Base-by-base conservation (phyloP, 2,888 invertebrate species). In the Drosophila cracens region DNA sequence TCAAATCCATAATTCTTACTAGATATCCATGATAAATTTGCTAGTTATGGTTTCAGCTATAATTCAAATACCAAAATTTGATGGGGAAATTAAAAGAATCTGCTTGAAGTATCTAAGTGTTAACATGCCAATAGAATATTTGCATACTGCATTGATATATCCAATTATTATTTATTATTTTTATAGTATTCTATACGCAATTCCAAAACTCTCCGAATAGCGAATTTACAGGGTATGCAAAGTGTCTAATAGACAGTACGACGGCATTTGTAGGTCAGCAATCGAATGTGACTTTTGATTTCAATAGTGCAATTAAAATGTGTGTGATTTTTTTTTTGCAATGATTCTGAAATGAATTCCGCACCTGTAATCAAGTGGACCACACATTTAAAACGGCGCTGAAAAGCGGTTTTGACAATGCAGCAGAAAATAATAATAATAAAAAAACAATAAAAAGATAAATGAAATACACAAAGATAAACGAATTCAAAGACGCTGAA, bases 241-340 rank as follows among this genome's bases (percentile, higher is more conserved):
- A 27, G 54, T 70, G 51, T 70, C 57, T 51, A 25, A 46, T 51
- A 51, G 60, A 66, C 48, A 57, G 58, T 63, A 59, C 67, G 46
- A 21, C 46, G 48, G 13, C 72, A 34, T 79, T 80, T 82, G 80
- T 82, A 75, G 80, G 80, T 79, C 82, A 82, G 54, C 70, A 73
- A 72, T 72, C 51, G 65, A 78, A 40, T 57, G 62, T 59, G 66
- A 77, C 79, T 77, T 79, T 78, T 80, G 81, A 71, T 78, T 78
- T 78, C 76, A 78, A 78, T 78, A 64, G 67, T 64, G 81, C 52
- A 75, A 77, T 75, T 75, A 64, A 64, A 56, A 64, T 60, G 54
- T 43, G 38, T 54, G 10, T 18, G 0, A 25, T 4, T 25, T 16
- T 11, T 46, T 36, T 49, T 34, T 27, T 16, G 25, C 11, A 51